Percentiles rank a stretch among this genome's conserved stretches.
Evolutionary conservation across 1,140 invertebrate genomes (phyloP).

Genomic region (Bombyx mandarina): DNA sequence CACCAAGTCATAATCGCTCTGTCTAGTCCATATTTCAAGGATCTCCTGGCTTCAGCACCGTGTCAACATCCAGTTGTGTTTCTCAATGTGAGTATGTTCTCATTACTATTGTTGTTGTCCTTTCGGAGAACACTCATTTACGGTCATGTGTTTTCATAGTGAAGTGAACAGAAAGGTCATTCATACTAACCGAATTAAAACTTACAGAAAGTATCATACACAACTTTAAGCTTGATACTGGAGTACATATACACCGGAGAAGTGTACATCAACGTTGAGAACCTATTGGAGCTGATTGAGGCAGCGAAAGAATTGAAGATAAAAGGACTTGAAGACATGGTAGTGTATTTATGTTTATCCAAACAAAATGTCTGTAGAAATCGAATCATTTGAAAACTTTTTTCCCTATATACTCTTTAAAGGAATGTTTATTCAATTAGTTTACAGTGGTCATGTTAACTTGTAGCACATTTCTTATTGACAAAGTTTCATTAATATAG

Average conservation of each 20-base stretch:
- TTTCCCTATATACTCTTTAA: no score
- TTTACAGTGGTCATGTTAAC: no score
- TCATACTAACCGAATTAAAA: no score
- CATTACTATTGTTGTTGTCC: not conserved
- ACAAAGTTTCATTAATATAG: no score
- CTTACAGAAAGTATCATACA: constrained; percentile 40
- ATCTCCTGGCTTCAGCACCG: constrained; percentile 80
- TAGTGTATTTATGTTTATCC: constrained; percentile 14
- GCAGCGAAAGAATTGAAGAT: constrained; percentile 48
- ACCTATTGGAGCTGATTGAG: constrained; percentile 34
- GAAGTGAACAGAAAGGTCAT: not conserved
- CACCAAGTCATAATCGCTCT: constrained; percentile 82
- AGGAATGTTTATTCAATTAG: no score
- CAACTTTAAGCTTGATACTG: constrained; percentile 35
- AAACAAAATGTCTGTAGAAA: not conserved
- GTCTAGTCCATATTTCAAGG: constrained; percentile 82
- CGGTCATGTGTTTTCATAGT: not conserved
- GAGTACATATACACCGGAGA: constrained; percentile 55
- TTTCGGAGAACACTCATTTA: no score
- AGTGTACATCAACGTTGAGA: constrained; percentile 35
- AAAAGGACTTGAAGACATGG: constrained; percentile 50
- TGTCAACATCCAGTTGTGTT: constrained; percentile 86
- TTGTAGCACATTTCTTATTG: no score
- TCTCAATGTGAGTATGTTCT: constrained; percentile 51
- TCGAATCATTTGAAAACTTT: not conserved